Evolutionary conservation across 2,888 invertebrate species (phyloP).

Genomic region (Hymenopus coronatus): DNA sequence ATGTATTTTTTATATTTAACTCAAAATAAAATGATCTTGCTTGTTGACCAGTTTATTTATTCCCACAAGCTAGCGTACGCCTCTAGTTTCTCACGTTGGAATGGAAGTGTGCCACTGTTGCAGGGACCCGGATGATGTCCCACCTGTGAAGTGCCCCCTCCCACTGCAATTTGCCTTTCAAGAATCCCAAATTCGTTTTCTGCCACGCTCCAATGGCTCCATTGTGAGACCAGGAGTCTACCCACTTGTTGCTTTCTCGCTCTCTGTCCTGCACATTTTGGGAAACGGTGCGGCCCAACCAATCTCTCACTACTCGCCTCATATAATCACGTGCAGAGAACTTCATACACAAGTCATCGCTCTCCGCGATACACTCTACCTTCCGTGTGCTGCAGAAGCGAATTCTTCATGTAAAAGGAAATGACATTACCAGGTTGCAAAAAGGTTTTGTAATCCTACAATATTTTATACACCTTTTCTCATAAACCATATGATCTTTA

Average conservation of each 20-base stretch:
- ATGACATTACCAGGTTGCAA: too few relatives aligned
- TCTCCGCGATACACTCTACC: background rate
- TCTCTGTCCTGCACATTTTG: background rate
- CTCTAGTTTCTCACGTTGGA: too few relatives aligned
- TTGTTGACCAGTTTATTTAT: too few relatives aligned
- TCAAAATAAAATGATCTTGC: too few relatives aligned
- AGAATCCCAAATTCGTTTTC: constrained; percentile 8
- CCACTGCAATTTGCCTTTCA: constrained; percentile 12
- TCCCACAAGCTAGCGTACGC: too few relatives aligned
- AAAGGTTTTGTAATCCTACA: too few relatives aligned
- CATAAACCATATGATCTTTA: too few relatives aligned
- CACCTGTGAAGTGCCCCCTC: constrained; percentile 1
- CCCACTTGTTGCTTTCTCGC: background rate
- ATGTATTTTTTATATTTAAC: too few relatives aligned
- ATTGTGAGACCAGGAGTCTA: background rate
- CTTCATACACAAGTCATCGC: background rate
- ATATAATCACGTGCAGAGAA: background rate
- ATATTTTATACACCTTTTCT: too few relatives aligned
- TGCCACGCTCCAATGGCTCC: constrained; percentile 10
- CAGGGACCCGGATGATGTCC: background rate
- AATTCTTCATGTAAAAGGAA: background rate
- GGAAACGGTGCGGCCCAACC: background rate
- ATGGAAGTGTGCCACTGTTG: background rate
- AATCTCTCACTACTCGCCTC: background rate
- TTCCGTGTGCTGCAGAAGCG: background rate